Evolutionary conservation across 2,113 vertebrate genomes (phyloP).

Genomic region (Entosphenus tridentatus): DNA sequence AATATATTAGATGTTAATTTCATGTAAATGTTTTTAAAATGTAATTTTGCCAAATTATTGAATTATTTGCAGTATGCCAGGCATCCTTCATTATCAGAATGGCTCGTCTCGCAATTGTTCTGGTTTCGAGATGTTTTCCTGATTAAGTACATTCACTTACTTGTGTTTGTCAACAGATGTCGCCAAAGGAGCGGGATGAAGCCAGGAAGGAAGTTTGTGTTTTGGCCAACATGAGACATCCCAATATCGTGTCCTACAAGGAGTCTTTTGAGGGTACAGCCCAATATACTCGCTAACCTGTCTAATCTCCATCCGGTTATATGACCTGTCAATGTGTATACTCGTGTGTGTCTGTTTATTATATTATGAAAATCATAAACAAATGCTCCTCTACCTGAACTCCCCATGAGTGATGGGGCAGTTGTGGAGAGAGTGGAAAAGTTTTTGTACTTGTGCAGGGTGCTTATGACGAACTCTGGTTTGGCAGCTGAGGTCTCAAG

Average conservation of each 20-base stretch:
- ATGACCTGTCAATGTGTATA: neutral
- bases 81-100: neutral
- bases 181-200: slow-evolving; percentile 77
- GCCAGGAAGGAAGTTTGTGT: slow-evolving; percentile 83
- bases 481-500: too few species aligned
- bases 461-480: too few species aligned
- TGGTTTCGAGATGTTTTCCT: neutral
- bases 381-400: neutral
- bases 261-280: slow-evolving; percentile 83
- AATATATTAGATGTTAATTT: too few species aligned
- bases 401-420: too few species aligned
- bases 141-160: neutral
- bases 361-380: neutral
- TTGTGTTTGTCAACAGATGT: slow-evolving; percentile 37
- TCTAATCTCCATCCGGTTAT: neutral
- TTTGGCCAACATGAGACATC: slow-evolving; percentile 94
- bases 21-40: too few species aligned
- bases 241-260: slow-evolving; percentile 80
- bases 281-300: too few species aligned
- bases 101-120: neutral
- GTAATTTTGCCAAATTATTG: too few species aligned
- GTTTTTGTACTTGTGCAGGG: too few species aligned
- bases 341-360: neutral
- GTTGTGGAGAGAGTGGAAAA: too few species aligned
- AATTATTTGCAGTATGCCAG: too few species aligned